Evolutionary conservation across 1,140 invertebrate genomes (phyloP).

Genomic region (Eriosoma lanigerum): DNA sequence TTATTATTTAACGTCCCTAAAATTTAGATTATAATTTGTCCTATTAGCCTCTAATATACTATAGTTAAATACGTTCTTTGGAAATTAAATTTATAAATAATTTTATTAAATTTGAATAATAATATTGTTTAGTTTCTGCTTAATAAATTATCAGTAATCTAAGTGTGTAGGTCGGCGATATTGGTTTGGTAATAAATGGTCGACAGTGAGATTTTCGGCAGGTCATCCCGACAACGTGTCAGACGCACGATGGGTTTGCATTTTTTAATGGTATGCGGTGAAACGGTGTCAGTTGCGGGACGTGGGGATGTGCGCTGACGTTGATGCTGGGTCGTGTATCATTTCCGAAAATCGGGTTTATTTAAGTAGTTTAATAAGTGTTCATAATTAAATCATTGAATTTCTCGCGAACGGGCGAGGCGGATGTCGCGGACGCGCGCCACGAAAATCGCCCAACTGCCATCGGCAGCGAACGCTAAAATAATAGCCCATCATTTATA

Average conservation of each 20-base stretch:
- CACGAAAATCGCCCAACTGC: slow-evolving; percentile 28
- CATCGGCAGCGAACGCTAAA: slow-evolving; percentile 40
- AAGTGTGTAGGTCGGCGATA: no score
- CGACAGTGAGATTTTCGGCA: background rate
- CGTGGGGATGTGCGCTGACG: background rate
- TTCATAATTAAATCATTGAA: slow-evolving; percentile 47
- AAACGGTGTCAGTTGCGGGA: background rate
- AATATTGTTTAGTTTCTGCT: no score
- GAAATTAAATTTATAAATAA: no score
- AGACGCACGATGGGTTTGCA: slow-evolving; percentile 18
- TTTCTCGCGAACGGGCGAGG: no score
- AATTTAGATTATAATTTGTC: no score
- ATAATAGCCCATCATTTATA: slow-evolving; percentile 39
- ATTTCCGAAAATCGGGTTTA: slow-evolving; percentile 33
- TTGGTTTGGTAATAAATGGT: background rate
- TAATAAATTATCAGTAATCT: no score
- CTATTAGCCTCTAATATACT: no score
- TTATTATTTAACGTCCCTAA: no score
- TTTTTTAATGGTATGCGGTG: background rate
- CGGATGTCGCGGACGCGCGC: background rate
- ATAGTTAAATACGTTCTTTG: no score
- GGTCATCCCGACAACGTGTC: background rate
- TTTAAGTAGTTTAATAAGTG: slow-evolving; percentile 50
- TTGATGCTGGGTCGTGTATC: slow-evolving; percentile 21
- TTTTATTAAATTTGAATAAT: no score